Conservation (phyloP, 2,113 vertebrate species). For the Lasiurus borealis region DNA sequence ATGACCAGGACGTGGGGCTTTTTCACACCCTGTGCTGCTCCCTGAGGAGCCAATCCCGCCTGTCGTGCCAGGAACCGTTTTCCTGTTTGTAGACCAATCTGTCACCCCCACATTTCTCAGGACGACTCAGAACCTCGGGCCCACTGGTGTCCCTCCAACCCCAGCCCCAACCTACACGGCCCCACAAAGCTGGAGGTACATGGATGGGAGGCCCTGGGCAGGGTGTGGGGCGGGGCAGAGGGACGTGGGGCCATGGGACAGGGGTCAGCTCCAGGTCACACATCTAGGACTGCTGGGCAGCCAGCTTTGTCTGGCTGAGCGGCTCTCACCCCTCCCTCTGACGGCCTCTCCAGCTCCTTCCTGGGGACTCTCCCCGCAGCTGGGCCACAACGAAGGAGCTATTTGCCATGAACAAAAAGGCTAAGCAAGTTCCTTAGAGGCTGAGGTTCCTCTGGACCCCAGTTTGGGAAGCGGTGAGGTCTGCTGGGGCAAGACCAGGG, state of each 20-base stretch:
- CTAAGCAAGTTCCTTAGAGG: not conserved
- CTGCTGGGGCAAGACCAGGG: not conserved
- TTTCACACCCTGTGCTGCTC: not conserved
- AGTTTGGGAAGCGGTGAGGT: not conserved
- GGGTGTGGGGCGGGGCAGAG: not conserved
- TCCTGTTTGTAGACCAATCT: not conserved
- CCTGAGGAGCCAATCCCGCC: not conserved
- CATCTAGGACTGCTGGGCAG: not conserved
- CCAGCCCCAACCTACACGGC: not conserved
- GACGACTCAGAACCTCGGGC: not conserved
- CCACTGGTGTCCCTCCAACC: not conserved
- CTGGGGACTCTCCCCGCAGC: not conserved
- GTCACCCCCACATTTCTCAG: not conserved
- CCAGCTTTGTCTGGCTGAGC: not conserved
- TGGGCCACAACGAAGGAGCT: not conserved
- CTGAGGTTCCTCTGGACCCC: not conserved
- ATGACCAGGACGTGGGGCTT: not conserved
- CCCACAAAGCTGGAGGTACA: not conserved
- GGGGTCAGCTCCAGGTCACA: not conserved
- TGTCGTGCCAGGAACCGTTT: not conserved
- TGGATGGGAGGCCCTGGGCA: not conserved
- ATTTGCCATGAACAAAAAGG: not conserved
- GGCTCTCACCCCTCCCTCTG: not conserved
- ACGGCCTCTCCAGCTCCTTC: not conserved
- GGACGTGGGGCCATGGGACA: rapidly evolving